Conservation (phyloP, 2,113 vertebrate genomes). For the Phainopepla nitens region DNA sequence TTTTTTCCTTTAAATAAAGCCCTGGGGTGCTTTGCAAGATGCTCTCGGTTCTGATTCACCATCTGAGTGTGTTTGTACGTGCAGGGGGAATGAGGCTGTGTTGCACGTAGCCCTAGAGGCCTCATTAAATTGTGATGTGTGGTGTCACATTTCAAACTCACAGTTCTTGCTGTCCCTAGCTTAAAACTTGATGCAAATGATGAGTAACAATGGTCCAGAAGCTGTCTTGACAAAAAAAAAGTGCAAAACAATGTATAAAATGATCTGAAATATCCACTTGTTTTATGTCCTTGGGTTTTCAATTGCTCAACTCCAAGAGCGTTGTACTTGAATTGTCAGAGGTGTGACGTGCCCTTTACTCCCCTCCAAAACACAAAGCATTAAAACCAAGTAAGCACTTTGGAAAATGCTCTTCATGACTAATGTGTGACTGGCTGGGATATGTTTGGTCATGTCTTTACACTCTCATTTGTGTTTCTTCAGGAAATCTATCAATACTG, state of each 20-base stretch:
- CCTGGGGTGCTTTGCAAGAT: conserved; percentile 49
- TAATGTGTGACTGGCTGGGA: background rate
- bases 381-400: background rate
- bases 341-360: background rate
- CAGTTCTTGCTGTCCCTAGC: conserved; percentile 20
- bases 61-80: background rate
- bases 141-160: conserved; percentile 50
- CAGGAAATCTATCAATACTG: background rate
- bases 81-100: background rate
- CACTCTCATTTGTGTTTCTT: background rate
- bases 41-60: background rate
- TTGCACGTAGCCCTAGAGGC: conserved; percentile 46
- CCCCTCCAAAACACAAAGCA: background rate
- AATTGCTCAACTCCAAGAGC: background rate
- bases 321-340: background rate
- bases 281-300: background rate
- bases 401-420: background rate
- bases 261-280: background rate
- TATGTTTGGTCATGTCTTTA: background rate
- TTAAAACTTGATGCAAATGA: conserved; percentile 58
- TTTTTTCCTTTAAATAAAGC: conserved; percentile 38
- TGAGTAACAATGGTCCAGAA: conserved; percentile 21
- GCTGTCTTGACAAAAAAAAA: background rate
- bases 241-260: background rate
- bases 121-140: conserved; percentile 68